phyloP scores from a whole-genome alignment of 2,797 vertebrate genomes.

The Loris lydekkerianus region DNA sequence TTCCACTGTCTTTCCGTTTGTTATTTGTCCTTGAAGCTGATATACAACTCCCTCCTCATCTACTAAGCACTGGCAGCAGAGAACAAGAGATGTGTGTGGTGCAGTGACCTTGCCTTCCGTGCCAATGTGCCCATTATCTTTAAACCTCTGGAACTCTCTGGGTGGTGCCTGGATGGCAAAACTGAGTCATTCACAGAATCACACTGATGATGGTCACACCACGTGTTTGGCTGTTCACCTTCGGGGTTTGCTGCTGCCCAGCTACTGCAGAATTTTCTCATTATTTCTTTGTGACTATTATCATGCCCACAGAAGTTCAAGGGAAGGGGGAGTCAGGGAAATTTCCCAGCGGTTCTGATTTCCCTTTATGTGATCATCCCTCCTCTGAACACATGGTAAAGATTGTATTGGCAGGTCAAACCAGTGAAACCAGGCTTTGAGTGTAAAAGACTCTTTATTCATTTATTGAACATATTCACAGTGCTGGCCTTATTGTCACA shows the following conservation, averaged over 20 bases:
- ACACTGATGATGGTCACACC: not conserved
- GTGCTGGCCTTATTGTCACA: not conserved
- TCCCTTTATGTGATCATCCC: not conserved
- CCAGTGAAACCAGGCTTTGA: not conserved
- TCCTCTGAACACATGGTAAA: not conserved
- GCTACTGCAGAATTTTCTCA: slow-evolving; percentile 19
- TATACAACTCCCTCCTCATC: not conserved
- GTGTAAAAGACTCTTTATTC: not conserved
- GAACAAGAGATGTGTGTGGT: not conserved
- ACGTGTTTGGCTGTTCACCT: not conserved
- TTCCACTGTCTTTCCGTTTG: not conserved
- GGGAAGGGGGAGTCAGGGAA: not conserved
- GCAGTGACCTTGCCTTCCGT: not conserved
- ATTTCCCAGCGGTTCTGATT: not conserved
- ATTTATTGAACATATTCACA: not conserved
- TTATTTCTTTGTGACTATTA: slow-evolving; percentile 38
- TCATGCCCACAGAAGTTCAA: not conserved
- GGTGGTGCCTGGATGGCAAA: not conserved
- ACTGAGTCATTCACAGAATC: slow-evolving; percentile 64
- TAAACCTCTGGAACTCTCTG: slow-evolving; percentile 37
- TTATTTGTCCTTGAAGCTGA: not conserved
- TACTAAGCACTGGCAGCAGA: not conserved
- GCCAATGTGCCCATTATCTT: slow-evolving; percentile 1
- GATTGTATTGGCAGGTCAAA: not conserved
- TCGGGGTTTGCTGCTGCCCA: not conserved